These are phyloP conservation scores for Pseudolaguvia tuberculata DNA, from an alignment of 2,113 vertebrate genomes.

Conservation along the genomic window DNA sequence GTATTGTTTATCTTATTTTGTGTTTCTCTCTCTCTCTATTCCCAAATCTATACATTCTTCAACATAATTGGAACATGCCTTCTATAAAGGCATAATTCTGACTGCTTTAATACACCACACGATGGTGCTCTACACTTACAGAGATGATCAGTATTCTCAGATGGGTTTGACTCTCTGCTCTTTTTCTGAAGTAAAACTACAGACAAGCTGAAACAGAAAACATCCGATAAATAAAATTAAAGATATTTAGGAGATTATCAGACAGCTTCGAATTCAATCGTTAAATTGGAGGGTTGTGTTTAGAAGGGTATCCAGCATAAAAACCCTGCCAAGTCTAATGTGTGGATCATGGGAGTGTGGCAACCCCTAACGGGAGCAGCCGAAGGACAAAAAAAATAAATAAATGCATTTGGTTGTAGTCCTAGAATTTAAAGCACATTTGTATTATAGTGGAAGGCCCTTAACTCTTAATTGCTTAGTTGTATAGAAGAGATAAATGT, in stretches of 20 bases:
- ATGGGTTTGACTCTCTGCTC: constrained; percentile 9
- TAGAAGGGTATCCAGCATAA: too few relatives aligned
- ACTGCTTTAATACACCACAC: constrained; percentile 22
- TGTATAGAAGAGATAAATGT: too few relatives aligned
- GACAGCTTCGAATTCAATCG: too few relatives aligned
- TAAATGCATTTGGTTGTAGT: background rate
- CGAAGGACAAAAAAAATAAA: too few relatives aligned
- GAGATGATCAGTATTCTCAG: constrained; percentile 11
- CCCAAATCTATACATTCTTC: background rate
- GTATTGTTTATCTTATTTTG: background rate
- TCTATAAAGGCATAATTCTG: too few relatives aligned
- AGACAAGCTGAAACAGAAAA: constrained; percentile 1
- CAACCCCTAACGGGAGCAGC: too few relatives aligned
- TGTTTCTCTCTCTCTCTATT: too few relatives aligned
- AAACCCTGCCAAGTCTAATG: too few relatives aligned
- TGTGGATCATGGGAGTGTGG: too few relatives aligned
- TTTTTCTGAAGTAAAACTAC: constrained; percentile 10
- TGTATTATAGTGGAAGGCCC: background rate
- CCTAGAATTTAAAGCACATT: too few relatives aligned
- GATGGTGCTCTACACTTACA: constrained; percentile 50
- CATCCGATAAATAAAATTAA: background rate
- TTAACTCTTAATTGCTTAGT: too few relatives aligned
- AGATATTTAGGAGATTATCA: background rate
- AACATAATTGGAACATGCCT: too few relatives aligned
- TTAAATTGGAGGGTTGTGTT: background rate